These are phyloP conservation scores for Gonocerus acuteangulatus DNA, from an alignment of 2,888 invertebrate species.

Conservation along the genomic window DNA sequence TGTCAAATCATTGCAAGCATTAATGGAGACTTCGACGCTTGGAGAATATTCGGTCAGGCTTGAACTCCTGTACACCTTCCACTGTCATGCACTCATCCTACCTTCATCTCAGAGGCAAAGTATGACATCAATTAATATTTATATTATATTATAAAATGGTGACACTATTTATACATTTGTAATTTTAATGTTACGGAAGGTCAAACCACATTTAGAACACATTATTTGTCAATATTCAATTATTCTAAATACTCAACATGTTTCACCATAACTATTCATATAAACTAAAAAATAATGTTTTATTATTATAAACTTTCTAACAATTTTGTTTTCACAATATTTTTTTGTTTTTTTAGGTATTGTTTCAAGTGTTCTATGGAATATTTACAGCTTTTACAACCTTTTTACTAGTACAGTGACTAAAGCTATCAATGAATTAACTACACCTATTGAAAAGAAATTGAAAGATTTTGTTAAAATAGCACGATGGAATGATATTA, in stretches of 20 bases:
- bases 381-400: slow-evolving; percentile 71
- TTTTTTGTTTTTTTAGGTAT: slow-evolving; percentile 47
- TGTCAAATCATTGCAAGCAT: slow-evolving; percentile 61
- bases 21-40: slow-evolving; percentile 73
- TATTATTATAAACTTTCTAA: no score
- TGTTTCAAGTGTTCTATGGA: slow-evolving; percentile 65
- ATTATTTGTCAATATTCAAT: not conserved
- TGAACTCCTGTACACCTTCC: slow-evolving; percentile 68
- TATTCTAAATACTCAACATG: no score
- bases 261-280: no score
- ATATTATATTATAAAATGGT: no score
- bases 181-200: not conserved
- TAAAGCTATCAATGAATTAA: slow-evolving; percentile 56
- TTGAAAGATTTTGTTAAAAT: slow-evolving; percentile 90
- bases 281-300: no score
- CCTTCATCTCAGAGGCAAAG: slow-evolving; percentile 23
- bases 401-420: slow-evolving; percentile 66
- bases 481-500: slow-evolving; percentile 88
- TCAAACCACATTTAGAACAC: not conserved
- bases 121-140: not conserved
- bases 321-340: no score
- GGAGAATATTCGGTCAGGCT: slow-evolving; percentile 77
- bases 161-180: no score
- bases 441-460: slow-evolving; percentile 82
- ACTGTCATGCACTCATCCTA: slow-evolving; percentile 53